phyloP scores from a whole-genome alignment of 2,113 vertebrate genomes.

The Cyanoramphus novaezelandiae region DNA sequence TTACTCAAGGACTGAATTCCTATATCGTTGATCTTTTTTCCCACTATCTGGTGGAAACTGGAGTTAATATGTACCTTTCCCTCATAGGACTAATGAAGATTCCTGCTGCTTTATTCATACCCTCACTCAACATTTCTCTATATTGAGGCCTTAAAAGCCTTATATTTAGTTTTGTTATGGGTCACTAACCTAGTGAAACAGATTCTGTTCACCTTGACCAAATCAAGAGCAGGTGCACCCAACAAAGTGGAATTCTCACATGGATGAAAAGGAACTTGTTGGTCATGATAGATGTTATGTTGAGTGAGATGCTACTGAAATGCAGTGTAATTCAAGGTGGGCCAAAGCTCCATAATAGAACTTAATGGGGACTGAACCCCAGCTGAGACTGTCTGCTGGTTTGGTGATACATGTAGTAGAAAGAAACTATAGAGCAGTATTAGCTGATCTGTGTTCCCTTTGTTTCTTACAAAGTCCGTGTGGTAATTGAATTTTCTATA shows the following conservation, averaged over 20 bases:
- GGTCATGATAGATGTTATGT: background rate
- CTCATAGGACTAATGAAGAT: background rate
- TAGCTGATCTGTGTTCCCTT: background rate
- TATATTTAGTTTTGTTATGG: background rate
- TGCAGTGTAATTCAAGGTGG: background rate
- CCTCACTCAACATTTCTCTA: background rate
- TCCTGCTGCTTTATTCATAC: slow-evolving; percentile 1
- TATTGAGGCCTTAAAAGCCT: background rate
- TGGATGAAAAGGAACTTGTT: background rate
- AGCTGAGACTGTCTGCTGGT: background rate
- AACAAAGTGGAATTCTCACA: background rate
- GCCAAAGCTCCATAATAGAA: background rate
- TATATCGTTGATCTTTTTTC: background rate
- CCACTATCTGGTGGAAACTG: background rate
- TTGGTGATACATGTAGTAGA: background rate
- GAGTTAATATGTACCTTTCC: background rate
- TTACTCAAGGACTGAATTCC: background rate
- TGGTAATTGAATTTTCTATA: background rate
- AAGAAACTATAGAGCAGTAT: background rate
- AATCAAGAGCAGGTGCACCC: background rate
- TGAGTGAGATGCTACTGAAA: background rate
- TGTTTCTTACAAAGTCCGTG: background rate
- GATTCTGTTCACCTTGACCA: background rate
- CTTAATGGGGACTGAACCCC: background rate
- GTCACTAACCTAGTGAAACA: background rate